Conservation (phyloP, 1,140 invertebrate species). For the Choristoneura fumiferana region DNA sequence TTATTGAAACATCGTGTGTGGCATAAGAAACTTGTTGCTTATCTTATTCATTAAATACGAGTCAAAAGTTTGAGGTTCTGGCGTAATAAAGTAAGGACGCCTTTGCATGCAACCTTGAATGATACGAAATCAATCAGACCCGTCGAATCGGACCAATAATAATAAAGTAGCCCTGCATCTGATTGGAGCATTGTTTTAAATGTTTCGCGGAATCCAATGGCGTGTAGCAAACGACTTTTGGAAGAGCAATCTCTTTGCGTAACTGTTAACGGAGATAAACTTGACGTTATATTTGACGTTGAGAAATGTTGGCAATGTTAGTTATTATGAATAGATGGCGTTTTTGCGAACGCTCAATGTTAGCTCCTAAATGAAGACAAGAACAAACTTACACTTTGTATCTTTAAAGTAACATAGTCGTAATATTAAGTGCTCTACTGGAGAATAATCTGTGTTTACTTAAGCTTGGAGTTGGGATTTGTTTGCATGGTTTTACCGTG, state of each 20-base stretch:
- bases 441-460: background rate
- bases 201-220: constrained; percentile 35
- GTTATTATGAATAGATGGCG: constrained; percentile 4
- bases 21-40: constrained; percentile 4
- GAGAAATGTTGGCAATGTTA: no score
- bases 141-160: constrained; percentile 37
- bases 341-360: constrained; percentile 17
- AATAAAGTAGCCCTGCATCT: constrained; percentile 39
- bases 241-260: background rate
- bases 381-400: constrained; percentile 39
- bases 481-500: background rate
- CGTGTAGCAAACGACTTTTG: constrained; percentile 20
- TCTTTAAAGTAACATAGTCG: constrained; percentile 43
- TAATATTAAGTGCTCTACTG: constrained; percentile 13
- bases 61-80: background rate
- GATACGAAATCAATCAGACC: constrained; percentile 36
- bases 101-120: background rate
- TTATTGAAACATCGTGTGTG: constrained; percentile 10
- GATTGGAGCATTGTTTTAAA: constrained; percentile 32
- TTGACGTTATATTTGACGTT: no score
- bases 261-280: no score
- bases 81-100: background rate
- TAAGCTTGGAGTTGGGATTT: background rate
- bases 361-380: constrained; percentile 30
- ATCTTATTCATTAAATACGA: background rate